Evolutionary conservation across 2,888 invertebrate genomes (phyloP).

Genomic region (Dione juno): DNA sequence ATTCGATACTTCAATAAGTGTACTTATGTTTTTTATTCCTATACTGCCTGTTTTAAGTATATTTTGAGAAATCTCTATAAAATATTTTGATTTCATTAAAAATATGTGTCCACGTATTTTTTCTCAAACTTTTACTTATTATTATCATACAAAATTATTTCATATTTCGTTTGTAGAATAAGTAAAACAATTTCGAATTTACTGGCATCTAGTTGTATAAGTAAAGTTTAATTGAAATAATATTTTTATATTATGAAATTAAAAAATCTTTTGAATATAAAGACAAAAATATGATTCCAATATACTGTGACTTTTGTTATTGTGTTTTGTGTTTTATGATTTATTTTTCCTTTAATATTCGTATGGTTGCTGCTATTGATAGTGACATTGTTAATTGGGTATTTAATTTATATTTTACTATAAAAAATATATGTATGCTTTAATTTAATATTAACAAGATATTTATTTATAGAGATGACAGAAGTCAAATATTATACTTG

Average conservation of each 20-base stretch:
- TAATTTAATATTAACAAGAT: neutral
- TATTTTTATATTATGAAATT: neutral
- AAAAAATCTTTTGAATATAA: neutral
- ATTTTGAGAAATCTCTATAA: too few relatives aligned
- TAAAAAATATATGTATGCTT: neutral
- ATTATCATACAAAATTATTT: neutral
- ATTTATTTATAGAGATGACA: neutral
- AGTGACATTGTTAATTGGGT: neutral
- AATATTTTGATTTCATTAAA: neutral
- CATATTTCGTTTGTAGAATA: neutral
- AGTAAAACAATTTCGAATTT: conserved; percentile 4
- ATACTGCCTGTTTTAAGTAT: neutral
- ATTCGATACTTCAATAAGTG: neutral
- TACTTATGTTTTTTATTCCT: neutral
- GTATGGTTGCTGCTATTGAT: neutral
- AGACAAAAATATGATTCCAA: neutral
- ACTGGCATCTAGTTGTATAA: conserved; percentile 1
- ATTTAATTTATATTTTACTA: neutral
- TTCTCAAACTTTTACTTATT: neutral
- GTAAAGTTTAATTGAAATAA: neutral
- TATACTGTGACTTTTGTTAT: neutral
- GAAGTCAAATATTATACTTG: neutral
- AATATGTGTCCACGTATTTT: neutral
- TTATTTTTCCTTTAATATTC: neutral
- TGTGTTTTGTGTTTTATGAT: neutral